A percentile compares a stretch with the other conserved stretches of the same genome.
These are phyloP conservation scores for Erebia palarica DNA, from an alignment of 2,888 invertebrate genomes.

Conservation along the genomic window DNA sequence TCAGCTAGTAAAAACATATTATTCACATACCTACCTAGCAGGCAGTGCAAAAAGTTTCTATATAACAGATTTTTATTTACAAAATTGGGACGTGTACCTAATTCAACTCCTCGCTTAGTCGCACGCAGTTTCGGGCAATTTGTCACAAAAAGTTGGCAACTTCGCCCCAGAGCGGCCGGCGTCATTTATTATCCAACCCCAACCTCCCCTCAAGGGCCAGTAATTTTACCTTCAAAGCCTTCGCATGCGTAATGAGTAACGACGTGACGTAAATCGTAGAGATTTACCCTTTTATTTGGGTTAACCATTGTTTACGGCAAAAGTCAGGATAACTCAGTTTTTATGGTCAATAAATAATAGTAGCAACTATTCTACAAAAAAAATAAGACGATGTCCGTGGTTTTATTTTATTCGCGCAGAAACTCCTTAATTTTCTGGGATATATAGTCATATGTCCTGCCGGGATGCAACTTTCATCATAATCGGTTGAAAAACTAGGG, in stretches of 20 bases:
- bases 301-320: neutral
- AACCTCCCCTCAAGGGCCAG: slow-evolving; percentile 68
- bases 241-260: slow-evolving; percentile 76
- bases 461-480: too few relatives aligned
- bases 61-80: slow-evolving; percentile 16
- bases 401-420: too few relatives aligned
- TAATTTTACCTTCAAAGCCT: slow-evolving; percentile 78
- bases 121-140: slow-evolving; percentile 75
- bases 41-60: neutral
- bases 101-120: slow-evolving; percentile 51
- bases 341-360: too few relatives aligned
- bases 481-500: too few relatives aligned
- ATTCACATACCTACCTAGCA: neutral
- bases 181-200: slow-evolving; percentile 71
- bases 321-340: neutral
- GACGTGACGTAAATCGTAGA: slow-evolving; percentile 72
- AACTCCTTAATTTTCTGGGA: too few relatives aligned
- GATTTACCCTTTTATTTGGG: slow-evolving; percentile 62
- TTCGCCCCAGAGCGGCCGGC: slow-evolving; percentile 61
- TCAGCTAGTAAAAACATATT: too few relatives aligned
- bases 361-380: too few relatives aligned
- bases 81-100: slow-evolving; percentile 27
- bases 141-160: slow-evolving; percentile 80
- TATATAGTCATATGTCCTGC: too few relatives aligned
- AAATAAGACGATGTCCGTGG: too few relatives aligned